Evolutionary conservation across 2,888 invertebrate species (phyloP), one percentile per base, ranked within the genome.

Genomic region (Drosophila colorata): DNA sequence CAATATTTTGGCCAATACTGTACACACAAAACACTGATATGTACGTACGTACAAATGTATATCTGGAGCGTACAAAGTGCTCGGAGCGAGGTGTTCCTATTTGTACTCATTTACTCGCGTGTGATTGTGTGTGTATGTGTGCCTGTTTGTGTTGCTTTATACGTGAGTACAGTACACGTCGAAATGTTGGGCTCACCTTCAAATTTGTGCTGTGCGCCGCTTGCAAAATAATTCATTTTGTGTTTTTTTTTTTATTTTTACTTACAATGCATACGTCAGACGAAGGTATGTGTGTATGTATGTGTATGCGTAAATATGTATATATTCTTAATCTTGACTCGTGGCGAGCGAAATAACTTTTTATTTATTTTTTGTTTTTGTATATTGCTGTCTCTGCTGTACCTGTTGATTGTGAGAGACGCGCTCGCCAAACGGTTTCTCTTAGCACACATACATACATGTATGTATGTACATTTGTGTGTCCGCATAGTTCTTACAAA

Each of bases 1-100:
- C 76, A 76, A 74, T 76, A 76, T 76, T 74, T 71, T 71, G 47
- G 76, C 44, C 61, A 67, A 59, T 48, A 76, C 72, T 74, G 74
- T 74, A 68, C 49, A 41, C 47, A 57, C 47, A 35, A 58, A 59
- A 31, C 7, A 47, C 60, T 72, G 78, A 69, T 69, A 77, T 52
- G 66, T 70, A 59, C 48, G 20, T 16, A 44, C n/a, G 31, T 47
- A 70, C 48, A 33, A 28, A 14, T 35, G 20, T 37, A 51, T 51
- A 76, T 71, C 58, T 76, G 61, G 77, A 74, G 77, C 76, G 72
- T 18, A 60, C 59, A 59, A 69, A 64, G 47, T 69, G 64, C 55
- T 69, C 69, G 28, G 59, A 56, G 53, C 58, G 69, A 64, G 58
- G 43, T 75, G 43, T 75, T 74, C 76, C 66, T 69, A 69, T 57